Conservation (phyloP, 2,113 vertebrate genomes). For the Poeciliopsis prolifica region DNA sequence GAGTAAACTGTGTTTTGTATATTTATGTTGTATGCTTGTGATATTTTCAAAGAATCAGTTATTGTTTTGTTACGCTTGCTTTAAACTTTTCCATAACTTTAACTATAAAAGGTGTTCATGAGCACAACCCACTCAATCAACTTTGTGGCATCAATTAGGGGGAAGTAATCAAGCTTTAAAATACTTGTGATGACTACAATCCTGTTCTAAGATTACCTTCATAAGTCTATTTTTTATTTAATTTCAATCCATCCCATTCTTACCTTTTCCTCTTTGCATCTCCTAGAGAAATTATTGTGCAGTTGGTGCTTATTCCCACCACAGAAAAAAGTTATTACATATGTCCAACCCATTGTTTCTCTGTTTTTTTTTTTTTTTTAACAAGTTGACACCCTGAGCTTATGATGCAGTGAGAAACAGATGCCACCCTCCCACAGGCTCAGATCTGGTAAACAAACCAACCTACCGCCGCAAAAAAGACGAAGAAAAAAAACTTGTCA, state of each 20-base stretch:
- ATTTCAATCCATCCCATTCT: neutral
- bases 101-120: neutral
- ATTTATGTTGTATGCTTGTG: too few relatives aligned
- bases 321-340: constrained; percentile 20
- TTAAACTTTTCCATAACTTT: too few relatives aligned
- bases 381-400: constrained; percentile 49
- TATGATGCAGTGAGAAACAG: constrained; percentile 59
- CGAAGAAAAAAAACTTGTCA: constrained; percentile 46
- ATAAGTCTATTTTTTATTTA: constrained; percentile 6
- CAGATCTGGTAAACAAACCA: constrained; percentile 63
- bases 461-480: constrained; percentile 39
- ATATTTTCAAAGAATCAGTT: too few relatives aligned
- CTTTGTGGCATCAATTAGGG: neutral
- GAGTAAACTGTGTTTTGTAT: too few relatives aligned
- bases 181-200: too few relatives aligned
- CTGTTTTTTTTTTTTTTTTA: constrained; percentile 24
- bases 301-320: neutral
- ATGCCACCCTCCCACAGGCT: constrained; percentile 69
- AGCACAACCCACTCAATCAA: neutral
- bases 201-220: neutral
- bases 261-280: neutral
- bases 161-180: neutral
- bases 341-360: constrained; percentile 28
- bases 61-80: too few relatives aligned
- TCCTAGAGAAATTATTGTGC: neutral